phyloP scores from a whole-genome alignment of 2,888 invertebrate species.

The Andrena bicolor region DNA sequence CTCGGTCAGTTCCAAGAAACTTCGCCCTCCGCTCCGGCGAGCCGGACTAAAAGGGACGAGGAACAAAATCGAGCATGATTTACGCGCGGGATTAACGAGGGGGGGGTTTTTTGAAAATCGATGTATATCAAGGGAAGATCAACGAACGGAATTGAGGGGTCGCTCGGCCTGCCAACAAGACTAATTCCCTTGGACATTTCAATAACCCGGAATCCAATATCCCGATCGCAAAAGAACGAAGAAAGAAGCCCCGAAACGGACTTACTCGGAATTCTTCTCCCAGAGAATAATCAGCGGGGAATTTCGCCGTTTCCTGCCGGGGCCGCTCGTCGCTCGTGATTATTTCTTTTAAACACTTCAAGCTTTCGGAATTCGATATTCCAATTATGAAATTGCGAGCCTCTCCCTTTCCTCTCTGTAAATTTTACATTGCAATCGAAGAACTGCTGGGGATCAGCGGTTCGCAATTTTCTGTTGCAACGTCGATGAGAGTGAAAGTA shows the following conservation, averaged over 20 bases:
- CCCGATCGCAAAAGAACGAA: slow-evolving; percentile 38
- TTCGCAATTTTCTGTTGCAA: not conserved
- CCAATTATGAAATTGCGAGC: slow-evolving; percentile 35
- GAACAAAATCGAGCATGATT: slow-evolving; percentile 42
- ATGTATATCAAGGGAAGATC: slow-evolving; percentile 41
- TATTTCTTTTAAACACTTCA: slow-evolving; percentile 60
- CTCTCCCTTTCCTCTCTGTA: not conserved
- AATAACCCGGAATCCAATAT: slow-evolving; percentile 60
- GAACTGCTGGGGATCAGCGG: not conserved
- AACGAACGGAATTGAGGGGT: slow-evolving; percentile 47
- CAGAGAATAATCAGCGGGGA: slow-evolving; percentile 54
- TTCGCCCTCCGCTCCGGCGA: slow-evolving; percentile 8
- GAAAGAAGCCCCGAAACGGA: slow-evolving; percentile 53
- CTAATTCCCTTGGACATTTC: slow-evolving; percentile 40
- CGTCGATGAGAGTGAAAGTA: slow-evolving; percentile 2
- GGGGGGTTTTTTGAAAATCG: slow-evolving; percentile 43
- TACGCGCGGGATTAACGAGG: slow-evolving; percentile 40
- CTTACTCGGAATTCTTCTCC: slow-evolving; percentile 50
- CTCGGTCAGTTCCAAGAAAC: slow-evolving; percentile 32
- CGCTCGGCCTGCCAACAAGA: slow-evolving; percentile 18
- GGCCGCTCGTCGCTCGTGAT: slow-evolving; percentile 26
- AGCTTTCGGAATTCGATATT: slow-evolving; percentile 51
- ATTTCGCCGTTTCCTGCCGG: slow-evolving; percentile 43
- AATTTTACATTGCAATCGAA: not conserved
- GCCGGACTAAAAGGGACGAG: not conserved